Percentiles rank a stretch among this genome's conserved stretches.
Evolutionary conservation across 2,797 vertebrate species (phyloP).

Genomic region (Mallotus villosus): DNA sequence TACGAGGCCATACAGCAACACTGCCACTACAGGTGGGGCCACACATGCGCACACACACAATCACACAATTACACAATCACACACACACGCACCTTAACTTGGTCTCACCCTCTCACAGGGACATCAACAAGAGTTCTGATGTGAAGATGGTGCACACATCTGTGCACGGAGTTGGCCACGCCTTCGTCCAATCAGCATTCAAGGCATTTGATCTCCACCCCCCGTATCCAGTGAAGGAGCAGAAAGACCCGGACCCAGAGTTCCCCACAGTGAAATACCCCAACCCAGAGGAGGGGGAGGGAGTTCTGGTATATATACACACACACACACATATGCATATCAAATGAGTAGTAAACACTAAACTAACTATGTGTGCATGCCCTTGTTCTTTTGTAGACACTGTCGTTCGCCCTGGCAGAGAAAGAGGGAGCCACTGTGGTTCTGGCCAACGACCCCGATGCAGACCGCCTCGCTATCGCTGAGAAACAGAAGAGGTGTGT

Average conservation of each 20-base stretch:
- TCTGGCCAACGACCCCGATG: slow-evolving; percentile 96
- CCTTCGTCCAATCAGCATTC: slow-evolving; percentile 91
- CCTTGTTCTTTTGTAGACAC: slow-evolving; percentile 69
- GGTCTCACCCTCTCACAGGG: slow-evolving; percentile 81
- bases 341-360: slow-evolving; percentile 2
- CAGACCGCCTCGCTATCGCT: slow-evolving; percentile 91
- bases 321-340: neutral
- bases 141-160: slow-evolving; percentile 97
- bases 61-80: slow-evolving; percentile 86
- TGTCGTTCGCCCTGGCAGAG: slow-evolving; percentile 92
- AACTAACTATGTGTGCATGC: too few relatives aligned
- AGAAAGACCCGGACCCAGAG: slow-evolving; percentile 94
- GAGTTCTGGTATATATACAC: slow-evolving; percentile 84
- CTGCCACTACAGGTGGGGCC: slow-evolving; percentile 88
- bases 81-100: slow-evolving; percentile 80
- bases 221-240: slow-evolving; percentile 88
- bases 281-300: slow-evolving; percentile 96
- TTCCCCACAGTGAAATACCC: slow-evolving; percentile 97
- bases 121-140: slow-evolving; percentile 82
- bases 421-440: slow-evolving; percentile 84
- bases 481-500: slow-evolving; percentile 88
- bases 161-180: slow-evolving; percentile 93
- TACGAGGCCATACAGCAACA: slow-evolving; percentile 88
- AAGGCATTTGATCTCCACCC: slow-evolving; percentile 85
- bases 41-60: neutral